phyloP scores from a whole-genome alignment of 2,113 vertebrate genomes.

The Cyanoramphus novaezelandiae region DNA sequence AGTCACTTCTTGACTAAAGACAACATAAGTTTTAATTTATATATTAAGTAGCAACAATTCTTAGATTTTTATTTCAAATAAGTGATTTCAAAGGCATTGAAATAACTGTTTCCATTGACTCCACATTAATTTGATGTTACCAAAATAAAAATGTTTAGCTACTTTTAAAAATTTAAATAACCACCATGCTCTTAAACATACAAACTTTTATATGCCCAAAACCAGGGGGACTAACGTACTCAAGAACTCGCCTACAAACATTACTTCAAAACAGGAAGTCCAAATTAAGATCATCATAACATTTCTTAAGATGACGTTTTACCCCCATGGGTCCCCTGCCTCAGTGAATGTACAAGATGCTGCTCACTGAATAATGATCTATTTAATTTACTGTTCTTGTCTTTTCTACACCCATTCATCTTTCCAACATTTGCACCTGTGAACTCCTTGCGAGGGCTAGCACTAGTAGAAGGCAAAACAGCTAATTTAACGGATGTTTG shows the following conservation, averaged over 20 bases:
- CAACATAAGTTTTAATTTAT: neutral
- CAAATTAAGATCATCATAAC: neutral
- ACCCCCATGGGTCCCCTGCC: accelerated
- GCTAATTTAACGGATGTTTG: neutral
- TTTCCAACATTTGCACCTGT: neutral
- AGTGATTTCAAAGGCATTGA: neutral
- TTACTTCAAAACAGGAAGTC: neutral
- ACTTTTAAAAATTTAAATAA: neutral
- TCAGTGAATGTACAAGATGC: neutral
- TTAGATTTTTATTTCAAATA: neutral
- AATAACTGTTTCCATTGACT: neutral
- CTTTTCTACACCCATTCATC: neutral
- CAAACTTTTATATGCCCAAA: neutral
- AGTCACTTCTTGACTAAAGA: neutral
- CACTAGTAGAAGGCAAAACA: neutral
- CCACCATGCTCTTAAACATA: neutral
- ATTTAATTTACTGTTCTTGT: neutral
- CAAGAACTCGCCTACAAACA: neutral
- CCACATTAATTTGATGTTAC: neutral
- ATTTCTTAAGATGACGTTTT: neutral
- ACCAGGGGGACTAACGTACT: neutral
- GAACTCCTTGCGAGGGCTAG: neutral
- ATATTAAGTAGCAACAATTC: neutral
- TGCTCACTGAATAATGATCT: neutral
- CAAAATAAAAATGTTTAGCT: neutral